phyloP scores from a whole-genome alignment of 2,888 invertebrate genomes.

The Charanyca ferruginea region DNA sequence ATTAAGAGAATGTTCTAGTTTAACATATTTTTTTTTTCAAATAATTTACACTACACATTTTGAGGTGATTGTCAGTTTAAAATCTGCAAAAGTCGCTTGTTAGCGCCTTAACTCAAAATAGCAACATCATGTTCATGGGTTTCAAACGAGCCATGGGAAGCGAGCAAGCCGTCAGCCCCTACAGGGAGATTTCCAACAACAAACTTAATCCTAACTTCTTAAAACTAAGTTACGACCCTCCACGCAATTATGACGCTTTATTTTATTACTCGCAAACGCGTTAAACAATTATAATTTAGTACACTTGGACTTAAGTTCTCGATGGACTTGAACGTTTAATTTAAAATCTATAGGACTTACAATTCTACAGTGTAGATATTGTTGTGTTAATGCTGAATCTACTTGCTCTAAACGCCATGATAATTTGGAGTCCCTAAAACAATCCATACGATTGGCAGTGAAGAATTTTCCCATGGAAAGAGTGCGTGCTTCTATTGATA shows the following conservation, averaged over 20 bases:
- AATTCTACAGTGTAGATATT: not conserved
- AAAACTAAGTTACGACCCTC: constrained; percentile 49
- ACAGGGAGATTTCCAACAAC: constrained; percentile 50
- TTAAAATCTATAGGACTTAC: constrained; percentile 38
- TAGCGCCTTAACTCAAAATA: not conserved
- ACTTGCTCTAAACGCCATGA: too few species aligned
- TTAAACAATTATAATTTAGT: constrained; percentile 58
- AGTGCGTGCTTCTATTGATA: too few species aligned
- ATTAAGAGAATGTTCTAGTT: too few species aligned
- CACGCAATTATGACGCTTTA: constrained; percentile 52
- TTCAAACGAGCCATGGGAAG: constrained; percentile 27
- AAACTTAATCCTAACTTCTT: constrained; percentile 55
- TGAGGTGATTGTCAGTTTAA: too few species aligned
- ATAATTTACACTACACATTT: too few species aligned
- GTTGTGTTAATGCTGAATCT: too few species aligned
- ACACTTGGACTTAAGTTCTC: constrained; percentile 37
- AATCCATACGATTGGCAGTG: too few species aligned
- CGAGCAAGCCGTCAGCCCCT: constrained; percentile 19
- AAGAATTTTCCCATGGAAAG: too few species aligned
- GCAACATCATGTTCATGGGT: constrained; percentile 14
- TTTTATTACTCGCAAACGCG: constrained; percentile 54
- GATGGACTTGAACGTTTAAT: constrained; percentile 28
- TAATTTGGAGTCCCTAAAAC: too few species aligned
- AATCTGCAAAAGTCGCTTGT: too few species aligned
- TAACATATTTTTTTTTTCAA: too few species aligned